Base-by-base conservation (phyloP, 2,888 invertebrate species). In the Girardia tigrina region DNA sequence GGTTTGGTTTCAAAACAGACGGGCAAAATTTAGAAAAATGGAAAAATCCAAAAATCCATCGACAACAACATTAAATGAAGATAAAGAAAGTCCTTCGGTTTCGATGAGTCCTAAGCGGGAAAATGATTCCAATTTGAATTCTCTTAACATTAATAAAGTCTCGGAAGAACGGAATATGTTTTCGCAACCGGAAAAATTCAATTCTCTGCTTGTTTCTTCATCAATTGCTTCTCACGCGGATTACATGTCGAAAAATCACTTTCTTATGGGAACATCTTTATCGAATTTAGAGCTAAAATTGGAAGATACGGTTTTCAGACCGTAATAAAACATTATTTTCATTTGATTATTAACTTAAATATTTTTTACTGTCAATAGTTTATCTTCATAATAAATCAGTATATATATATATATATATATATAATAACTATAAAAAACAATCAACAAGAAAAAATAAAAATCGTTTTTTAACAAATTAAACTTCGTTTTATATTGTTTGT, bases 1-100 rank as follows among this genome's bases (percentile, higher is more conserved):
- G 84, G 84, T 84, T 0, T 84, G 84, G 84, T 84, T 84, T 78
- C 84, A 84, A 79, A 84, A 84, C 77, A 79, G 84, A 27, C 79
- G 84, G 28, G 84, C 84, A 0, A 84, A 84, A 78, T 84, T 84
- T 79, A 78, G 84, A 36, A 84, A 84, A 79, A 81, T 84, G 81
- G 84, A 84, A 78, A 74, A 83, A 71, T 81, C 82, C 74, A 84
- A 84, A 78, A 82, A 83, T 75, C 83, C 83, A 75, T 79, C 79
- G 16, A 77, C 77, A n/a, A 2, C 56, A 12, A 16, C 56, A 4
- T 20, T 56, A 23, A 56, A 56, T 56, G 56, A 56, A 6, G 56
- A 56, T 2, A 56, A 56, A 56, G 56, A 56, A 56, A 56, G 56
- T n/a, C 56, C 56, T n/a, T 56, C 56, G 4, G 56, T n/a, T 8